phyloP scores from a whole-genome alignment of 2,797 vertebrate genomes.

The Etheostoma perlongum region DNA sequence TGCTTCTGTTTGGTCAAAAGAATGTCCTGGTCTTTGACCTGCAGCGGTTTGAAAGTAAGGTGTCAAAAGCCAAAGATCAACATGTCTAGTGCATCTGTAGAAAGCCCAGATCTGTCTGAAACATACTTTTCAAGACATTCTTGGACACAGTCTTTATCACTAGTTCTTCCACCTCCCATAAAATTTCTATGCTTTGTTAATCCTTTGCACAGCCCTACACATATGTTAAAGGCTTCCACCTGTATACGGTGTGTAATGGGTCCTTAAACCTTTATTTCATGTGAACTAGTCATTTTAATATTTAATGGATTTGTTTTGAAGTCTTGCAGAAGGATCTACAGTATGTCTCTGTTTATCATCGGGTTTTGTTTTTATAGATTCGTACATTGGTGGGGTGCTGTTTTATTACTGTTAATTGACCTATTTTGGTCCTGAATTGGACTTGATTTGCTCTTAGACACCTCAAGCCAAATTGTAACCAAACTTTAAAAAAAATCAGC shows the following conservation, averaged over 20 bases:
- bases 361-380: neutral
- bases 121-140: constrained; percentile 3
- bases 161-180: neutral
- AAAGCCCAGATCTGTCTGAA: neutral
- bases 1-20: constrained; percentile 35
- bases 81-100: constrained; percentile 43
- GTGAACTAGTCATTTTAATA: neutral
- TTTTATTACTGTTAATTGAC: too few relatives aligned
- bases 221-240: neutral
- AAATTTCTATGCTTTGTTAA: neutral
- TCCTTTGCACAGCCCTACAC: neutral
- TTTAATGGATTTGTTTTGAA: neutral
- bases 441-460: neutral
- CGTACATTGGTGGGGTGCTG: neutral
- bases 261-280: too few relatives aligned
- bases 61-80: constrained; percentile 56
- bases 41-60: constrained; percentile 31
- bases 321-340: neutral
- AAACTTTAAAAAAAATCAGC: neutral
- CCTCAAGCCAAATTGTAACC: neutral
- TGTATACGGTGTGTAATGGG: neutral
- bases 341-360: neutral
- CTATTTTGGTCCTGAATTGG: neutral
- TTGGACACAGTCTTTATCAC: constrained; percentile 9
- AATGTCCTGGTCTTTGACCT: constrained; percentile 49